A percentile compares a stretch with the other conserved stretches of the same genome.
Conservation (phyloP, 2,888 invertebrate genomes). For the Nymphalis urticae region DNA sequence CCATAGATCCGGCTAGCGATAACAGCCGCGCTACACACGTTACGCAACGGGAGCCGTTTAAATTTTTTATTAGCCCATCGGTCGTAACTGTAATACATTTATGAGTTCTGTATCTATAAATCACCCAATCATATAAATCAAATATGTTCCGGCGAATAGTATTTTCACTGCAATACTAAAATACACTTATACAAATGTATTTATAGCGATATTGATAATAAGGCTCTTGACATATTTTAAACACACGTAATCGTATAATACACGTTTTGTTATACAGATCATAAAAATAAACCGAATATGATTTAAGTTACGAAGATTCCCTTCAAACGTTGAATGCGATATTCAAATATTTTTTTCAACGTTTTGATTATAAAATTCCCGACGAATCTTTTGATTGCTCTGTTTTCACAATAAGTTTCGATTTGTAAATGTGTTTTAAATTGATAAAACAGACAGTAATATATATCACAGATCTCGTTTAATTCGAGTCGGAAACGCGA, state of each 20-base stretch:
- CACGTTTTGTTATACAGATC: too few relatives aligned
- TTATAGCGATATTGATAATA: background rate
- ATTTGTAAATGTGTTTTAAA: background rate
- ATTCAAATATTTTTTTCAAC: too few relatives aligned
- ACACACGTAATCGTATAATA: too few relatives aligned
- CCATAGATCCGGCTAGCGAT: background rate
- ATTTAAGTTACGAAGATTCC: too few relatives aligned
- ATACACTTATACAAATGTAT: too few relatives aligned
- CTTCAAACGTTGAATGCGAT: too few relatives aligned
- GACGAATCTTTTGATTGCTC: too few relatives aligned
- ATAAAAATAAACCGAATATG: too few relatives aligned
- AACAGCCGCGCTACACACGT: background rate
- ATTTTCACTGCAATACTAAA: background rate
- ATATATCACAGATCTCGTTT: background rate
- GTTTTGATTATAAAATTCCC: too few relatives aligned
- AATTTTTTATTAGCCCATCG: background rate
- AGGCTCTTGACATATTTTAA: background rate
- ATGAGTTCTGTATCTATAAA: constrained; percentile 13
- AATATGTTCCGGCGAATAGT: background rate
- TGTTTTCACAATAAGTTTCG: too few relatives aligned
- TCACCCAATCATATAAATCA: constrained; percentile 11
- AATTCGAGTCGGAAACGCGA: constrained; percentile 1
- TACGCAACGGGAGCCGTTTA: constrained; percentile 7
- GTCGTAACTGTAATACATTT: constrained; percentile 12
- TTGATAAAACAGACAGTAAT: constrained; percentile 1